These are phyloP conservation scores for Machaerirhynchus nigripectus DNA, from an alignment of 2,113 vertebrate species.

Conservation along the genomic window DNA sequence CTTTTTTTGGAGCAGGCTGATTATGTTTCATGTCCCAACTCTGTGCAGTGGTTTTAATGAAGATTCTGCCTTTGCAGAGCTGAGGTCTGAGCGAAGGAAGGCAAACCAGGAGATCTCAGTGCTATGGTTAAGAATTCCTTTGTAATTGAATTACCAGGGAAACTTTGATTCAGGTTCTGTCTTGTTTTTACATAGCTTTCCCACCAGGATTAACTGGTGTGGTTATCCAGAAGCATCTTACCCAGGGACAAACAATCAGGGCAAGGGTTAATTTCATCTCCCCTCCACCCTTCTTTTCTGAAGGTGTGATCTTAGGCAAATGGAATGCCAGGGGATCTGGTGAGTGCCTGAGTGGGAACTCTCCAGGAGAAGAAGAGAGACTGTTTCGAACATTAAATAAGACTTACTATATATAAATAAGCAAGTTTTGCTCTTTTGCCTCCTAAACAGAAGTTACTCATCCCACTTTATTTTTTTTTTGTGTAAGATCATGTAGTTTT, in stretches of 20 bases:
- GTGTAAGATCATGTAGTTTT: not conserved
- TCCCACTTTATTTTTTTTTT: not conserved
- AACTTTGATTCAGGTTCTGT: constrained; percentile 18
- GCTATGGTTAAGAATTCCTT: constrained; percentile 7
- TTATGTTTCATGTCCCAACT: not conserved
- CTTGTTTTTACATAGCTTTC: constrained; percentile 11
- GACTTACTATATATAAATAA: not conserved
- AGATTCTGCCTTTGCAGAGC: not conserved
- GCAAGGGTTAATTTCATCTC: constrained; percentile 47
- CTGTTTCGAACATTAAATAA: not conserved
- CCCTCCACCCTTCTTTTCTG: constrained; percentile 19
- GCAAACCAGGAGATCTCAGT: not conserved
- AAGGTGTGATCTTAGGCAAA: constrained; percentile 52
- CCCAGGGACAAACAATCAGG: not conserved
- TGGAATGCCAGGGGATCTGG: constrained; percentile 45
- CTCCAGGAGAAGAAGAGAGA: not conserved
- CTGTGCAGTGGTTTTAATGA: not conserved
- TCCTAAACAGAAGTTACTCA: not conserved
- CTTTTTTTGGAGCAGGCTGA: not conserved
- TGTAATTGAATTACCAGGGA: constrained; percentile 36
- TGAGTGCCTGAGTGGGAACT: not conserved
- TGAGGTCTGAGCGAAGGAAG: not conserved
- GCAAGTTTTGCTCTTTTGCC: not conserved
- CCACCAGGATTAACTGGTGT: not conserved
- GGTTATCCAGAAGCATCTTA: constrained; percentile 6